These are phyloP conservation scores for Tubulanus polymorphus DNA, from an alignment of 2,888 invertebrate species.

Conservation along the genomic window DNA sequence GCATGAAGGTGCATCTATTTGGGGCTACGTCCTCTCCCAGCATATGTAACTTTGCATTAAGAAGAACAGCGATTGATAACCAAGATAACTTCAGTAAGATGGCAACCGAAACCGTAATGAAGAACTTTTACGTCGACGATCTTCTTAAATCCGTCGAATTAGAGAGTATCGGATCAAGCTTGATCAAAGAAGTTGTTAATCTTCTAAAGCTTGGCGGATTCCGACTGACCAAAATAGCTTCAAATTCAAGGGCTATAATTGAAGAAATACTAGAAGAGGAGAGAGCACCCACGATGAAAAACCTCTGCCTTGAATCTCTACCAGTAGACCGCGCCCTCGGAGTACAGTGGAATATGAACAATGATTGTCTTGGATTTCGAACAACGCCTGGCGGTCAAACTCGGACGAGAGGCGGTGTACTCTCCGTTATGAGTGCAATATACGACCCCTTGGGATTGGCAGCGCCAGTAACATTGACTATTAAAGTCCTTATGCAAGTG, in stretches of 20 bases:
- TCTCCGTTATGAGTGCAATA: background rate
- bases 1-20: slow-evolving; percentile 8
- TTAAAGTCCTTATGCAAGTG: too few relatives aligned
- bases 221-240: background rate
- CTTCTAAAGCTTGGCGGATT: background rate
- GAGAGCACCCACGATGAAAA: slow-evolving; percentile 28
- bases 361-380: background rate
- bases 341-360: background rate
- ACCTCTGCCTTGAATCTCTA: background rate
- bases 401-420: background rate
- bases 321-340: slow-evolving; percentile 1
- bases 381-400: background rate
- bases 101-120: background rate
- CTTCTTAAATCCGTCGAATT: background rate
- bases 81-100: background rate
- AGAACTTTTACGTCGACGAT: slow-evolving; percentile 6
- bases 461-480: too few relatives aligned
- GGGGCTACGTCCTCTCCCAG: slow-evolving; percentile 3
- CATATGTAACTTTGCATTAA: background rate
- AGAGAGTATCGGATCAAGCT: background rate
- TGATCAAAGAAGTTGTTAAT: background rate
- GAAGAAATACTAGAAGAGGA: background rate
- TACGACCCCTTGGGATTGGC: too few relatives aligned
- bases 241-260: background rate
- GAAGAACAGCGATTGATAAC: background rate